Evolutionary conservation across 2,113 vertebrate species (phyloP).

Genomic region (Chaenogobius annularis): DNA sequence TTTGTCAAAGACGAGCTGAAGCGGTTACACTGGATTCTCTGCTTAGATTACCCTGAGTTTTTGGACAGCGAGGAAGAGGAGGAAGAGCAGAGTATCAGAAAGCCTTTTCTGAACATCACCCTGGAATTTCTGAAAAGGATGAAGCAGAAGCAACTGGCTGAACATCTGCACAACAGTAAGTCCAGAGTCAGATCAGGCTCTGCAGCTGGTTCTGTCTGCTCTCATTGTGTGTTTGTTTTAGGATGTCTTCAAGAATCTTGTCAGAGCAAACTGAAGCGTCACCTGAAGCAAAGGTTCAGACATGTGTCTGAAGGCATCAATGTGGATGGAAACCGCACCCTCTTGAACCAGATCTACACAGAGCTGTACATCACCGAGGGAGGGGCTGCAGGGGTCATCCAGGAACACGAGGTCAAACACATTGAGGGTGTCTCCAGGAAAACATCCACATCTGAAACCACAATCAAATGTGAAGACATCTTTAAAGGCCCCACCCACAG

Average conservation of each 20-base stretch:
- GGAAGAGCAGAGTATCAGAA: constrained; percentile 18
- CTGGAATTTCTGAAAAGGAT: constrained; percentile 22
- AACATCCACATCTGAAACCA: constrained; percentile 24
- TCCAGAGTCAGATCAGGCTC: not conserved
- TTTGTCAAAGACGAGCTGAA: constrained; percentile 29
- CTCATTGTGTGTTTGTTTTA: not conserved
- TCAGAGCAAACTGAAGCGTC: not conserved
- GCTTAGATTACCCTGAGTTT: constrained; percentile 6
- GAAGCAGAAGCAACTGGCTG: constrained; percentile 29
- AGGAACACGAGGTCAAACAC: not conserved
- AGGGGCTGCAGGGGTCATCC: not conserved
- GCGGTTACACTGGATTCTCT: constrained; percentile 4
- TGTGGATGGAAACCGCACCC: not conserved
- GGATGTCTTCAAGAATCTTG: not conserved
- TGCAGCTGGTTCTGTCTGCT: not conserved
- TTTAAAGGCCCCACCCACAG: not conserved
- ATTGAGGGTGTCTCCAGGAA: constrained; percentile 32
- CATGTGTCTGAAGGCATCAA: not conserved
- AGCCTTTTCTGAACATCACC: constrained; percentile 36
- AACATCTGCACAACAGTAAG: constrained; percentile 37
- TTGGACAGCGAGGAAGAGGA: not conserved
- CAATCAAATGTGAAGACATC: constrained; percentile 3
- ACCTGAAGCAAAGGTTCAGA: not conserved
- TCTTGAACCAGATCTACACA: constrained; percentile 19
- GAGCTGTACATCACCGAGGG: constrained; percentile 39